A percentile compares a stretch with the other conserved stretches of the same genome.
Conservation (phyloP, 1,140 invertebrate genomes). For the Drosophila ogumai region DNA sequence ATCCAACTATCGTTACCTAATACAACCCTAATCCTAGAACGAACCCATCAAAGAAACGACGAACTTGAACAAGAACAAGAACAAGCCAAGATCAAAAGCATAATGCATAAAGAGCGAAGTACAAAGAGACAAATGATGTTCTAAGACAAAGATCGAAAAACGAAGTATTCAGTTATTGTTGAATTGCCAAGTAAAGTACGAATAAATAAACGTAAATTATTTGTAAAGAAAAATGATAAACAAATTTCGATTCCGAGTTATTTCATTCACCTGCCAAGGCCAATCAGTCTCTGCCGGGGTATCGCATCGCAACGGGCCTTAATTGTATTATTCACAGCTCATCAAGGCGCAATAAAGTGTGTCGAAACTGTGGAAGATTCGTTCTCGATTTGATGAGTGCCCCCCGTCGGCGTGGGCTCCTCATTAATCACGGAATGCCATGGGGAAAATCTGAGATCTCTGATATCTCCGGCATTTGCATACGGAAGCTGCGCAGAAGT, state of each 20-base stretch:
- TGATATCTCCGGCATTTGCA: constrained; percentile 60
- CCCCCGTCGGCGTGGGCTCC: constrained; percentile 33
- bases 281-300: constrained; percentile 27
- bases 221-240: constrained; percentile 65
- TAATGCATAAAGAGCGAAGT: constrained; percentile 73
- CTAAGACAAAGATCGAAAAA: constrained; percentile 55
- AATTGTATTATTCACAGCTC: constrained; percentile 79
- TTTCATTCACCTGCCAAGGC: constrained; percentile 68
- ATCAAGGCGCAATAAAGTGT: constrained; percentile 70
- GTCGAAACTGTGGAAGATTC: constrained; percentile 65
- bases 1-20: constrained; percentile 59
- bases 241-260: constrained; percentile 43
- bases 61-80: constrained; percentile 18
- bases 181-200: constrained; percentile 64
- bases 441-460: constrained; percentile 46
- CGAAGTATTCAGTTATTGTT: constrained; percentile 75
- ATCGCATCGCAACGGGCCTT: constrained; percentile 44
- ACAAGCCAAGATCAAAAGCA: constrained; percentile 56
- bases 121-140: constrained; percentile 83
- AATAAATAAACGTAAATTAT: constrained; percentile 81
- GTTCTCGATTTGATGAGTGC: constrained; percentile 62
- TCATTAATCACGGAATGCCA: constrained; percentile 71
- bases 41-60: constrained; percentile 58
- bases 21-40: constrained; percentile 45
- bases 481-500: constrained; percentile 69